phyloP scores from a whole-genome alignment of 2,113 vertebrate genomes.

The Ursus arctos region DNA sequence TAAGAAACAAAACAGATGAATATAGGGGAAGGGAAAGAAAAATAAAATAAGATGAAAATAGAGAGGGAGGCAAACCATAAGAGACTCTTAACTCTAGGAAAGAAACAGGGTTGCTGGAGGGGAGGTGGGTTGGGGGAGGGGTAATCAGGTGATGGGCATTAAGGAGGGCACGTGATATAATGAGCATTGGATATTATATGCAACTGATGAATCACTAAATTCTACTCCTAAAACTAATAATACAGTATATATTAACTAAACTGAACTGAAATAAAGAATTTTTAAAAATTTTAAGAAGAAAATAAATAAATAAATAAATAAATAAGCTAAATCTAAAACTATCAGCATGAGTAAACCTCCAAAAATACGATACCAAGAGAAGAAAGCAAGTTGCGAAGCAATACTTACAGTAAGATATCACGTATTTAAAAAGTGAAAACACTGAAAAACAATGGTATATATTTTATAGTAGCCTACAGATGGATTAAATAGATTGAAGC shows the following conservation, averaged over 20 bases:
- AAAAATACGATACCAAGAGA: background rate
- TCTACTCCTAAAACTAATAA: background rate
- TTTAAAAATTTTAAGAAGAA: background rate
- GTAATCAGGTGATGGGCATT: background rate
- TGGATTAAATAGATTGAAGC: background rate
- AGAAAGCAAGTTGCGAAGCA: background rate
- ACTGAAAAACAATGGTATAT: background rate
- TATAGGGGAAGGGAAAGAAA: background rate
- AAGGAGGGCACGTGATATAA: background rate
- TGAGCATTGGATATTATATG: background rate
- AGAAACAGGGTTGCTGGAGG: background rate
- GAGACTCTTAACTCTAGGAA: background rate
- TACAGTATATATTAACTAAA: background rate
- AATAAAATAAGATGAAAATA: background rate
- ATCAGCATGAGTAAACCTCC: background rate
- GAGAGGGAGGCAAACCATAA: background rate
- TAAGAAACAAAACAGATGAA: background rate
- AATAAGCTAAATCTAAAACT: background rate
- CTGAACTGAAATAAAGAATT: background rate
- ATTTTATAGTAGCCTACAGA: background rate
- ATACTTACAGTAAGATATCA: background rate
- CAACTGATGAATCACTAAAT: background rate
- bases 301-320: background rate
- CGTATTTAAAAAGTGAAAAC: background rate
- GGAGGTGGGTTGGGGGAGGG: background rate